Evolutionary conservation across 2,888 invertebrate genomes (phyloP), one percentile per base, ranked within the genome.

Genomic region (Stenoptilia bipunctidactyla): DNA sequence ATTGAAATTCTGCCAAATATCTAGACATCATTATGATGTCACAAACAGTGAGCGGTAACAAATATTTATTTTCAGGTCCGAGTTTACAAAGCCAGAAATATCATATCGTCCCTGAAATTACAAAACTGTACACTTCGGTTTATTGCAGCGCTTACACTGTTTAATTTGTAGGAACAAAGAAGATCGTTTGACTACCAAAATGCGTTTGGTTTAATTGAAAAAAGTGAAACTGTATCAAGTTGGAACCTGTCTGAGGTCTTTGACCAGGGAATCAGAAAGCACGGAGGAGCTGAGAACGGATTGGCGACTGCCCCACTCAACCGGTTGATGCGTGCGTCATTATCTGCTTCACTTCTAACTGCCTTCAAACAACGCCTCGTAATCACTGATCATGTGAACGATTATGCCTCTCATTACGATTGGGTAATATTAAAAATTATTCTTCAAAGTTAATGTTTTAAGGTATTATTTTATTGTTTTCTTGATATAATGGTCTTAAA

Each of bases 141-240:
- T 30, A 30, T n/a, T n/a, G 25, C 25, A 6, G 25, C 9, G n/a
- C n/a, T n/a, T n/a, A n/a, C n/a, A n/a, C n/a, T n/a, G n/a, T n/a
- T n/a, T n/a, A n/a, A n/a, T 20, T 5, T 5, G 20, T 20, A 5
- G 3, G 8, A 3, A 20, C 20, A 20, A 20, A 20, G 8, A 20
- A 20, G 4, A 20, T 20, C 8, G 20, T 20, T 20, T 5, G 20
- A 20, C 8, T 20, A 20, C 20, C 4, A 20, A 20, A 20, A 20
- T 8, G 8, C 20, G 8, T 20, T 20, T 20, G 4, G 8, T 20
- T 20, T 53, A 47, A 48, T 60, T 67, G 66, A 67, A 71, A 77
- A 77, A 80, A 82, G 76, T 77, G 74, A 79, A 82, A 77, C 63
- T 71, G 69, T 71, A 76, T 67, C 82, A 76, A 69, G 80, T 76